A percentile compares a stretch with the other conserved stretches of the same genome.
Conservation (phyloP, 1,140 invertebrate genomes). For the Saccostrea glomerata region DNA sequence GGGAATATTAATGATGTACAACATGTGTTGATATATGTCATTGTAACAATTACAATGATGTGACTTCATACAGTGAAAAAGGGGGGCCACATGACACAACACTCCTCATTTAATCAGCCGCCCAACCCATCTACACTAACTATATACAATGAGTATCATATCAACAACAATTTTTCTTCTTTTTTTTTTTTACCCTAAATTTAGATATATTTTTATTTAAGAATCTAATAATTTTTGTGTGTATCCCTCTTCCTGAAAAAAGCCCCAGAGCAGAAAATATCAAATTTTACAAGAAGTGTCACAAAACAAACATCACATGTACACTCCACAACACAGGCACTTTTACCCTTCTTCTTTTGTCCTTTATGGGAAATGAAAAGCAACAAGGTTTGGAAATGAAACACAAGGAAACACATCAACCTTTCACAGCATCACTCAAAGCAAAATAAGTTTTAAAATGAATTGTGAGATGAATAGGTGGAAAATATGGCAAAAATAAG, state of each 20-base stretch:
- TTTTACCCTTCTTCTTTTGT: constrained; percentile 1
- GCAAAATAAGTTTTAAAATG: background rate
- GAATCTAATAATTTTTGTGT: background rate
- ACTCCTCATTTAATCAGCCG: background rate
- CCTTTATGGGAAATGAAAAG: constrained; percentile 11
- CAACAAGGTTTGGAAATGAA: background rate
- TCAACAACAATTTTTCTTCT: background rate
- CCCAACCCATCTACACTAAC: background rate
- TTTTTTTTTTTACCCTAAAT: background rate
- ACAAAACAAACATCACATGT: background rate
- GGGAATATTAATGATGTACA: background rate
- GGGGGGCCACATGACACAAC: background rate
- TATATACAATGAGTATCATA: background rate
- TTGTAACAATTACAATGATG: background rate
- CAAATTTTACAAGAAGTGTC: background rate
- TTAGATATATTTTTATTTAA: background rate
- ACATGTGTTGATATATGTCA: background rate
- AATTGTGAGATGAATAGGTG: background rate
- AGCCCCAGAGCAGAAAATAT: background rate
- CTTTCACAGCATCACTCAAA: background rate
- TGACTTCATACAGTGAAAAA: background rate
- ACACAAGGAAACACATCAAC: background rate
- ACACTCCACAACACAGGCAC: background rate
- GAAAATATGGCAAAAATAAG: too few species aligned
- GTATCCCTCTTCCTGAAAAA: background rate